Evolutionary conservation across 2,113 vertebrate species (phyloP).

Genomic region (Caracal caracal): DNA sequence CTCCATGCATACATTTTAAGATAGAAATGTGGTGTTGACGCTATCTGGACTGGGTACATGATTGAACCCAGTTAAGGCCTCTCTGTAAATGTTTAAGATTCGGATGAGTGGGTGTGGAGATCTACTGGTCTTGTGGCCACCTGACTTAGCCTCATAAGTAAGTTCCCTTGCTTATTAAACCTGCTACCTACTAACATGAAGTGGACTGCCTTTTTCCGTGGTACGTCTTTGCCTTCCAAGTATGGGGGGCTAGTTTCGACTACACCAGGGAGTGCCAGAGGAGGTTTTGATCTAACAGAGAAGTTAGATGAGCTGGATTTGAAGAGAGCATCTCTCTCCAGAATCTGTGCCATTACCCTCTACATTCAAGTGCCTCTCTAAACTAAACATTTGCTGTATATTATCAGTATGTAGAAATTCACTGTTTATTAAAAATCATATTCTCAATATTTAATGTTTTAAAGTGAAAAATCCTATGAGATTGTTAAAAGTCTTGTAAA

Average conservation of each 20-base stretch:
- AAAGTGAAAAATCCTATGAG: not conserved
- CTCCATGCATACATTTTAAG: not conserved
- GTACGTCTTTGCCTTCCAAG: not conserved
- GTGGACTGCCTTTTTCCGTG: not conserved
- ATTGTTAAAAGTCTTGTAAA: not conserved
- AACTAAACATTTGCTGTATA: not conserved
- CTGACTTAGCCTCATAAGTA: not conserved
- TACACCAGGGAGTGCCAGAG: not conserved
- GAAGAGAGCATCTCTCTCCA: not conserved
- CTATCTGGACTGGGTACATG: not conserved
- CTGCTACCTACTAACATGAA: not conserved
- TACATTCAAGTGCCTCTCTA: not conserved
- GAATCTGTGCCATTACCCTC: not conserved
- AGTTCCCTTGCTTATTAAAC: not conserved
- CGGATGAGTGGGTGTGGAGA: not conserved
- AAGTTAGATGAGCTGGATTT: not conserved
- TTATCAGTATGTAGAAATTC: not conserved
- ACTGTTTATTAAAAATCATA: not conserved
- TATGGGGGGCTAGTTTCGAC: not conserved
- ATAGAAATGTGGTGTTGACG: not conserved
- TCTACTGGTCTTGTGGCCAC: not conserved
- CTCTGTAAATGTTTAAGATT: not conserved
- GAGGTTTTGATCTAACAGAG: not conserved
- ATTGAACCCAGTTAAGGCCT: not conserved
- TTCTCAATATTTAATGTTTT: not conserved